These are phyloP conservation scores for Caenorhabditis zanzibari DNA, from an alignment of 2,888 invertebrate genomes.

Conservation along the genomic window DNA sequence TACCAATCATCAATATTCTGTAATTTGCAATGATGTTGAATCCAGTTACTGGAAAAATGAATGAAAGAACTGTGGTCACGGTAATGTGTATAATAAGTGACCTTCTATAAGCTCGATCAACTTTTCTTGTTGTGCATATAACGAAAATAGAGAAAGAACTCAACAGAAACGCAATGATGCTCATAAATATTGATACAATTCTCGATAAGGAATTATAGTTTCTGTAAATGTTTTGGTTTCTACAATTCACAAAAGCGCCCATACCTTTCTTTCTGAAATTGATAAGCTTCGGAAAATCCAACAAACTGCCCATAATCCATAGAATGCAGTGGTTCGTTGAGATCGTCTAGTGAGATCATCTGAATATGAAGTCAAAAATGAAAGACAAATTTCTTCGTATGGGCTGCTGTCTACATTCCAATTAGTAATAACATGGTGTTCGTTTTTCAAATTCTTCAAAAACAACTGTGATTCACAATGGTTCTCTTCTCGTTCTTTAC, in stretches of 20 bases:
- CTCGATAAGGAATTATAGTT: too few relatives aligned
- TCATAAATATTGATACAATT: neutral
- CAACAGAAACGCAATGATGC: neutral
- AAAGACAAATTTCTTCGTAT: neutral
- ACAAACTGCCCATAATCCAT: neutral
- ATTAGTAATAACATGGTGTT: neutral
- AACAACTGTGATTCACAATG: too few relatives aligned
- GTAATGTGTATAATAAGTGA: slow-evolving; percentile 14
- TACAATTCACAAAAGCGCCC: too few relatives aligned
- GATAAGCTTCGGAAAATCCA: slow-evolving; percentile 14
- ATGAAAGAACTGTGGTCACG: neutral
- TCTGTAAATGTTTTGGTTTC: too few relatives aligned
- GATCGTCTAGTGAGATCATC: neutral
- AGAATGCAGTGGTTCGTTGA: neutral
- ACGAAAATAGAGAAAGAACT: slow-evolving; percentile 7
- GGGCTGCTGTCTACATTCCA: neutral
- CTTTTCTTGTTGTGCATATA: neutral
- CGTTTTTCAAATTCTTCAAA: neutral
- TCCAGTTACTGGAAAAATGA: slow-evolving; percentile 15
- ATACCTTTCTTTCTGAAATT: slow-evolving; percentile 3
- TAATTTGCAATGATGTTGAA: slow-evolving; percentile 11
- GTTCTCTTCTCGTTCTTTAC: too few relatives aligned
- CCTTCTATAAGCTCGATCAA: slow-evolving; percentile 1
- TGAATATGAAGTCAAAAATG: neutral
- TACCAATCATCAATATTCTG: slow-evolving; percentile 9